phyloP scores from a whole-genome alignment of 2,113 vertebrate species.

The Cervus canadensis region DNA sequence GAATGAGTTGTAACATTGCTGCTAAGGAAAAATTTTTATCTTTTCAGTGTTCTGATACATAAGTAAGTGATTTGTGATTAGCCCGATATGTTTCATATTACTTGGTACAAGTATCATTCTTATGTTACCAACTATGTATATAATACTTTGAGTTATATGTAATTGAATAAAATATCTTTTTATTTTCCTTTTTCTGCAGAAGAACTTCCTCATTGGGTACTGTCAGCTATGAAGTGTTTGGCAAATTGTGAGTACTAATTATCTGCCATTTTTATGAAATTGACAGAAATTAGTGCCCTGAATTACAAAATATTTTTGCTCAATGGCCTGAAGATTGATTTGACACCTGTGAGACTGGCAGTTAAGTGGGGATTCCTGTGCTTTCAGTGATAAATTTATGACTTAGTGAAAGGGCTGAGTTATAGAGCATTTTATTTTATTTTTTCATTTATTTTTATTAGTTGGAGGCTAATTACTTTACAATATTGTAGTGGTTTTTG shows the following conservation, averaged over 20 bases:
- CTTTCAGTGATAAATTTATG: background rate
- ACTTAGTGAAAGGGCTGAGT: background rate
- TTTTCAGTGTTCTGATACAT: background rate
- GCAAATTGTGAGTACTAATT: conserved; percentile 88
- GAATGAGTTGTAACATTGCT: background rate
- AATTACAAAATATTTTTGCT: conserved; percentile 33
- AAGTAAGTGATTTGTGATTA: background rate
- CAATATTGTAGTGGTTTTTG: too few species aligned
- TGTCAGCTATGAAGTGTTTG: conserved; percentile 92
- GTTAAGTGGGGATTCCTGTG: background rate
- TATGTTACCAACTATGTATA: background rate
- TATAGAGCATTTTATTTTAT: background rate
- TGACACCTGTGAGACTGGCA: background rate
- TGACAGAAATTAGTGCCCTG: conserved; percentile 7
- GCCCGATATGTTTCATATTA: conserved; percentile 15
- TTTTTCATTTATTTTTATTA: too few species aligned
- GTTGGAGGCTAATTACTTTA: too few species aligned
- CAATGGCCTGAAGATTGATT: background rate
- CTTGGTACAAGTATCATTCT: background rate
- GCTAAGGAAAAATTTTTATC: background rate
- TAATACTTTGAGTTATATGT: background rate
- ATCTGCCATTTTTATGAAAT: background rate
- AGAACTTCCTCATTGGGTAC: conserved; percentile 91
- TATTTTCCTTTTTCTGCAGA: conserved; percentile 73
- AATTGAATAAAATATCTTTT: background rate